Base-by-base conservation (phyloP, 2,113 vertebrate genomes). In the Macaca fascicularis region DNA sequence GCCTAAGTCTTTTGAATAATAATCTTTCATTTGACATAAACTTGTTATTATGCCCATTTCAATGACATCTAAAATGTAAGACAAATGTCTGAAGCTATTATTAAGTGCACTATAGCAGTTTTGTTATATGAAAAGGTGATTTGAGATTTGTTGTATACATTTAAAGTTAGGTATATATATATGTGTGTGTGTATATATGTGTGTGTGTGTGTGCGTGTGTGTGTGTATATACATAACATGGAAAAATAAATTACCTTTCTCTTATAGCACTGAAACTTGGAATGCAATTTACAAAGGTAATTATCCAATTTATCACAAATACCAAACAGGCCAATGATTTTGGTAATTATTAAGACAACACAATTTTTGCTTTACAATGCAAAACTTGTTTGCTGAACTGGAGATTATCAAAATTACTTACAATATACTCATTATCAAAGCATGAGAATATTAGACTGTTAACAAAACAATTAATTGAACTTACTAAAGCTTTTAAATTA, bases 321-420 rank as follows among this genome's bases (percentile, higher is more conserved):
- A 98, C 78, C 91, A 98, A 98, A 98, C 91, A 99, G 95, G 88
- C 96, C 96, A 98, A 98, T 97, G 97, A 92, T 95, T 99, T 98
- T 98, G 88, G 95, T 98, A 99, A 99, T 98, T 98, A 99, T 98
- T 97, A 97, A 98, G 96, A 98, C 96, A 98, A 98, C 97, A 98
- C 97, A 98, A 97, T 98, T 98, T 98, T 98, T 98, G 98, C 98
- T 97, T 98, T 98, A 96, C 96, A 96, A 89, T 97, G 97, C 97
- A 98, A 96, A 94, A 98, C 88, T 96, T 80, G 92, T 98, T 98
- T 99, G 95, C 90, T 97, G 96, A 98, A 97, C 92, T 98, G 96
- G 81, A 98, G 96, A 98, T 97, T 95, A 98, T 98, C 97, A 98
- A 97, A 98, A 98, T 98, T 98, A 98, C 97, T 98, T 98, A 98